Base-by-base conservation (phyloP, 2,113 vertebrate genomes). In the Euleptes europaea region DNA sequence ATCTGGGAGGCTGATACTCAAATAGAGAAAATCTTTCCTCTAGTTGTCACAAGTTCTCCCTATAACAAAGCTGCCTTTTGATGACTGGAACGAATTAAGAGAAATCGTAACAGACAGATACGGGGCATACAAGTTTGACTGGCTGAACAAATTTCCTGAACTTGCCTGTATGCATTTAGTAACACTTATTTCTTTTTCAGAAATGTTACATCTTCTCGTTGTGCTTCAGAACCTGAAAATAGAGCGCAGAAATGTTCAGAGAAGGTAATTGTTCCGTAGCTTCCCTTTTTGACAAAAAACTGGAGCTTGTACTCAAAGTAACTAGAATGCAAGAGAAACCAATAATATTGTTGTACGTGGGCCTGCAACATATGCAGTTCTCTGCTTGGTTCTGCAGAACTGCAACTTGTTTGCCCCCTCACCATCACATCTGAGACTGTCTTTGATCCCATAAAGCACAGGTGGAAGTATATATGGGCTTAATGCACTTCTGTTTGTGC, bases 51-150 rank as follows among this genome's bases (percentile, higher is more conserved):
- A 14, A 89, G 91, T 78, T 95, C 97, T 98, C 98, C 98, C 98
- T 94, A 99, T 31, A 99, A 47, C 87, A 97, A 96, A 92, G 93
- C 1, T 97, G 98, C 98, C 97, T 94, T 99, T 95, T 96, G 98
- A 99, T 99, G 98, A 99, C 98, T 97, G 98, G 84, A 97, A 97
- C 94, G 97, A 99, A 96, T 91, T 98, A 96, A 99, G 98, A 65
- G 97, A 99, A 99, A 98, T 99, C 96, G 95, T 97, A 97, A 98
- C 97, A 98, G 98, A 99, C 99, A 99, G 99, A 98, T 99, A 99
- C 98, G 98, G 96, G 96, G 98, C 98, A 96, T 92, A 99, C 97
- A 99, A 1, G 57, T 26, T 73, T 0, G 42, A 66, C 7, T 14
- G 26, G 10, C 31, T 26, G 60, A 21, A 3, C 12, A 75, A 66